phyloP scores from a whole-genome alignment of 2,888 invertebrate genomes.

The Synanthedon vespiformis region DNA sequence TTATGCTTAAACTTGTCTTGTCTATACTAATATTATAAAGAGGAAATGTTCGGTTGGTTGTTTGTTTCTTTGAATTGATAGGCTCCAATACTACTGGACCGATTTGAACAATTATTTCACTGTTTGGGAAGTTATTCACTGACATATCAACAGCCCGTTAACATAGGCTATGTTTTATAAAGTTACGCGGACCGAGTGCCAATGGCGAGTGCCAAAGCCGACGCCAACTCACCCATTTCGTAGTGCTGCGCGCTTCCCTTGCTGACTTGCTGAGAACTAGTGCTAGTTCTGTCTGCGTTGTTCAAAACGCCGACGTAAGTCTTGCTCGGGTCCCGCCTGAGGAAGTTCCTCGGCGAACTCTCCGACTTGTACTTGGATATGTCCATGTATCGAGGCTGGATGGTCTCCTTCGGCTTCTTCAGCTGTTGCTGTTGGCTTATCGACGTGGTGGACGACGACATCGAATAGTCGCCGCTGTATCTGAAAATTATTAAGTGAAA shows the following conservation, averaged over 20 bases:
- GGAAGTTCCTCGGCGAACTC: slow-evolving; percentile 53
- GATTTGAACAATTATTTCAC: no score
- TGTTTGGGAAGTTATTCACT: no score
- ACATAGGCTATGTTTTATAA: no score
- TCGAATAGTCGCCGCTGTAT: slow-evolving; percentile 63
- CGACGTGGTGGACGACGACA: slow-evolving; percentile 62
- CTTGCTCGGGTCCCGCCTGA: slow-evolving; percentile 71
- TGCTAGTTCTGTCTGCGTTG: slow-evolving; percentile 10
- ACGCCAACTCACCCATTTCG: slow-evolving; percentile 46
- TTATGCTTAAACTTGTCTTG: no score
- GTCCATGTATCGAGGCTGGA: slow-evolving; percentile 69
- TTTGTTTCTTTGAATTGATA: no score
- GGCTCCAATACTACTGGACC: no score
- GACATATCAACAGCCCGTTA: no score
- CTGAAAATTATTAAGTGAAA: slow-evolving; percentile 16
- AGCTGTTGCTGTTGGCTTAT: slow-evolving; percentile 19
- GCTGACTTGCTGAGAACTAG: slow-evolving; percentile 27
- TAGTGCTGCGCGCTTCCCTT: slow-evolving; percentile 51
- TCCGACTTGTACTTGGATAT: slow-evolving; percentile 73
- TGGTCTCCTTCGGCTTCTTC: slow-evolving; percentile 25
- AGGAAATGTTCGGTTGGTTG: no score
- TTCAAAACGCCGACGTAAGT: slow-evolving; percentile 50
- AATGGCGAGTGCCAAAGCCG: no score
- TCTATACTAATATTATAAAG: no score
- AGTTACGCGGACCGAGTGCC: no score